A percentile compares a stretch with the other conserved stretches of the same genome.
phyloP scores from a whole-genome alignment of 2,888 invertebrate genomes.

The Apodemia duryi region DNA sequence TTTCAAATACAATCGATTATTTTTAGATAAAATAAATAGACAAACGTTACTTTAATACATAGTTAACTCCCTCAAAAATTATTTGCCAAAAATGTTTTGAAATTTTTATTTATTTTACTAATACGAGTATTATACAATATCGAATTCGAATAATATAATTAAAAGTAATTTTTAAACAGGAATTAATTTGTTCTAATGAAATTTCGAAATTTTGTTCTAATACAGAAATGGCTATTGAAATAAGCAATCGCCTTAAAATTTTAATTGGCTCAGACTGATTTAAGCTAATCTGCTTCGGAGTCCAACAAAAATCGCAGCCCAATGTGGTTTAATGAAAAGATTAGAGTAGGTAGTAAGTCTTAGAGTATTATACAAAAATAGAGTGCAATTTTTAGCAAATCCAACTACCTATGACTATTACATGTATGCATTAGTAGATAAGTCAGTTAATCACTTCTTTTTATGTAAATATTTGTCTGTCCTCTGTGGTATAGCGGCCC shows the following conservation, averaged over 20 bases:
- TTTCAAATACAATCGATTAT: too few species aligned
- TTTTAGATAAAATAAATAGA: too few species aligned
- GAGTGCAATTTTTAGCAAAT: not conserved
- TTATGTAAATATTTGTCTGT: too few species aligned
- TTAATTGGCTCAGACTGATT: slow-evolving; percentile 14
- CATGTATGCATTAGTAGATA: not conserved
- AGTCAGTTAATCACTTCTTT: too few species aligned
- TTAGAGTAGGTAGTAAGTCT: slow-evolving; percentile 10
- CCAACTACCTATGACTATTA: not conserved
- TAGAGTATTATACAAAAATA: not conserved
- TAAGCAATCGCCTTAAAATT: slow-evolving; percentile 1
- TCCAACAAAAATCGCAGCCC: slow-evolving; percentile 23
- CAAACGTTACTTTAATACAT: too few species aligned
- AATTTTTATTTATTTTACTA: too few species aligned
- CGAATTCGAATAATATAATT: not conserved
- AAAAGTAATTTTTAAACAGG: not conserved
- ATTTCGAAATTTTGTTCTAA: not conserved
- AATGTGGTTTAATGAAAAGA: slow-evolving; percentile 28
- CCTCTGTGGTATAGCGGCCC: too few species aligned
- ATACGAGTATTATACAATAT: too few species aligned
- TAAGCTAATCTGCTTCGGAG: slow-evolving; percentile 19
- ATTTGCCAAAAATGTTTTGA: too few species aligned
- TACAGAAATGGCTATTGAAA: not conserved
- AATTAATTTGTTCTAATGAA: not conserved
- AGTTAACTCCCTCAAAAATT: too few species aligned